These are phyloP conservation scores for Hippocampus abdominalis DNA, from an alignment of 2,113 vertebrate genomes.

Conservation along the genomic window DNA sequence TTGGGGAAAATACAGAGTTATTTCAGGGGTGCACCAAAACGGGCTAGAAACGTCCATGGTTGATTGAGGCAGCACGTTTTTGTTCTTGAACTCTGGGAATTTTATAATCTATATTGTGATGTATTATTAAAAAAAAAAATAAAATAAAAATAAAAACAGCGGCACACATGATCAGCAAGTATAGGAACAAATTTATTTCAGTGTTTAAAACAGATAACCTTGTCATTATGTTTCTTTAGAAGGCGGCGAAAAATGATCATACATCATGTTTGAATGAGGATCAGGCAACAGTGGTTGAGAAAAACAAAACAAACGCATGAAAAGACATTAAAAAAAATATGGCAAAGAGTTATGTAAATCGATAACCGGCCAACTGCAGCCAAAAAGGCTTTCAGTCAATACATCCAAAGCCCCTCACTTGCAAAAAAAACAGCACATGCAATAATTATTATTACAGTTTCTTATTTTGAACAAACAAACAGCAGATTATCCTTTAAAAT, in stretches of 20 bases:
- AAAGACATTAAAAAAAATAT: constrained; percentile 71
- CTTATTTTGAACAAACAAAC: constrained; percentile 59
- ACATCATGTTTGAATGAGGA: constrained; percentile 82
- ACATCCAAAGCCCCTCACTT: constrained; percentile 67
- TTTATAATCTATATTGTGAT: too few species aligned
- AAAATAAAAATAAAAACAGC: constrained; percentile 27
- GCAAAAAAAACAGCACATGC: constrained; percentile 75
- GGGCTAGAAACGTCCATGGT: too few species aligned
- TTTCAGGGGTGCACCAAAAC: too few species aligned
- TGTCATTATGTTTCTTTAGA: constrained; percentile 77
- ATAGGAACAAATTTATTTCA: constrained; percentile 83
- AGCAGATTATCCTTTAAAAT: constrained; percentile 70
- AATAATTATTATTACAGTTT: constrained; percentile 73
- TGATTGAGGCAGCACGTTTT: too few species aligned
- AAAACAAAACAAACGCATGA: constrained; percentile 68
- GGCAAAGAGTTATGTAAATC: constrained; percentile 75
- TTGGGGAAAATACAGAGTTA: too few species aligned
- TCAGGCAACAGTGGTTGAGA: constrained; percentile 82
- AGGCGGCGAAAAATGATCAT: constrained; percentile 76
- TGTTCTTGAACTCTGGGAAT: too few species aligned
- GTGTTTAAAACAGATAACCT: constrained; percentile 81
- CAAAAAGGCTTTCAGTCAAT: constrained; percentile 54
- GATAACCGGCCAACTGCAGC: constrained; percentile 65
- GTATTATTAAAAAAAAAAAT: too few species aligned
- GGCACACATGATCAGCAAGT: constrained; percentile 68